These are phyloP conservation scores for Macrosoma leucophasiata DNA, from an alignment of 2,888 invertebrate genomes.

Conservation along the genomic window DNA sequence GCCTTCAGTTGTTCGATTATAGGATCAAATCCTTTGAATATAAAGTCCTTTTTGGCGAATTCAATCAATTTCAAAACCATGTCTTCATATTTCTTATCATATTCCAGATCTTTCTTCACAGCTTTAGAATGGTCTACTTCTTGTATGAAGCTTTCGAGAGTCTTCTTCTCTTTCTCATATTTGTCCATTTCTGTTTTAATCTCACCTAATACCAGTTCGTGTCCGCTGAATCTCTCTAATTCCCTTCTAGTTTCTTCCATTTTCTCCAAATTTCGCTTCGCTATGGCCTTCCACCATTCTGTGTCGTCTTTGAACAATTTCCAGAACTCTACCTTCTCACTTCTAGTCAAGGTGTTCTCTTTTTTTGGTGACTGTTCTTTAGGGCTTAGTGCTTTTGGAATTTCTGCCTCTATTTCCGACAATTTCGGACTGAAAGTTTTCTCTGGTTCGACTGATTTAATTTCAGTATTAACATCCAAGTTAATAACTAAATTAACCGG, in stretches of 20 bases:
- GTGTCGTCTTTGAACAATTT: constrained; percentile 65
- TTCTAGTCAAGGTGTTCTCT: constrained; percentile 1
- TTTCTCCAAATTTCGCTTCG: constrained; percentile 62
- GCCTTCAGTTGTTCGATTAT: constrained; percentile 59
- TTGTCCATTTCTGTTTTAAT: constrained; percentile 49
- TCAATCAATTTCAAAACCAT: constrained; percentile 63
- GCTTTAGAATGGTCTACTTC: constrained; percentile 61
- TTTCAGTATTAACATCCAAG: constrained; percentile 34
- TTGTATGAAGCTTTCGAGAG: constrained; percentile 56
- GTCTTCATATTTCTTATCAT: constrained; percentile 65
- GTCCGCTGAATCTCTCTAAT: constrained; percentile 61
- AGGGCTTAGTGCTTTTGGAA: too few species aligned
- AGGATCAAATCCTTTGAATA: constrained; percentile 69
- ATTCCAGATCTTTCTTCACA: constrained; percentile 54
- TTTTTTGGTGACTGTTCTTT: too few species aligned
- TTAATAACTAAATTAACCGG: constrained; percentile 45
- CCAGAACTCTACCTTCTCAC: constrained; percentile 47
- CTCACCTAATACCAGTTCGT: constrained; percentile 60
- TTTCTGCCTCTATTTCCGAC: constrained; percentile 4
- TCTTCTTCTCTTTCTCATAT: constrained; percentile 55
- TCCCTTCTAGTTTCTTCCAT: constrained; percentile 65
- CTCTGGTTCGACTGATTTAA: constrained; percentile 21
- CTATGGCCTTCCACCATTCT: constrained; percentile 67
- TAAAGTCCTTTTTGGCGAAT: constrained; percentile 65
- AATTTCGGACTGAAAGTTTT: constrained; percentile 2